A percentile compares a stretch with the other conserved stretches of the same genome.
phyloP scores from a whole-genome alignment of 2,888 invertebrate genomes.

The Meliscaeva auricollis region DNA sequence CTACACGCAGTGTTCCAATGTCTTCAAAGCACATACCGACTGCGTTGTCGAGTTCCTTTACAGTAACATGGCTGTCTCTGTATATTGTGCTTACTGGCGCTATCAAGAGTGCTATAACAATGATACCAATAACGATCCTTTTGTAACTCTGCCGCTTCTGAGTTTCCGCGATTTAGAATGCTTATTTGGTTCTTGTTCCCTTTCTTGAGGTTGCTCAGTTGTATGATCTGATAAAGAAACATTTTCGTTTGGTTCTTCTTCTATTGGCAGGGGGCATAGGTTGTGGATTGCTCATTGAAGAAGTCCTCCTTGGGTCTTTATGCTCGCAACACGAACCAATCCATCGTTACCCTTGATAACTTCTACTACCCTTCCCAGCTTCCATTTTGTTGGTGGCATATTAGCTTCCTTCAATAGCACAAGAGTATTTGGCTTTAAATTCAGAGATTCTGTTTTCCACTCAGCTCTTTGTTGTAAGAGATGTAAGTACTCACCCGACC shows the following conservation, averaged over 20 bases:
- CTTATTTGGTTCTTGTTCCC: too few species aligned
- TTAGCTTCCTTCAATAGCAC: not conserved
- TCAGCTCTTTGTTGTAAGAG: conserved; percentile 1
- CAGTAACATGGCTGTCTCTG: not conserved
- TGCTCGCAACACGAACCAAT: conserved; percentile 29
- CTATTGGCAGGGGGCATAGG: conserved; percentile 2
- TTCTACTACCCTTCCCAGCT: conserved; percentile 3
- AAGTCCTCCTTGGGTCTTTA: conserved; percentile 6
- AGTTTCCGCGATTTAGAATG: not conserved
- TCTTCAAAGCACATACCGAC: conserved; percentile 1
- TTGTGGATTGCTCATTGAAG: conserved; percentile 17
- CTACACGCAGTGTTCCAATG: conserved; percentile 4
- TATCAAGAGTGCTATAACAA: not conserved
- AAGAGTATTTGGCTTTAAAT: not conserved
- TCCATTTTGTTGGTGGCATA: not conserved
- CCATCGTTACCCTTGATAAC: conserved; percentile 4
- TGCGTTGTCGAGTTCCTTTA: not conserved
- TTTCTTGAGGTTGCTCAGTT: not conserved
- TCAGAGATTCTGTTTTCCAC: not conserved
- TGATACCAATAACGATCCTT: not conserved
- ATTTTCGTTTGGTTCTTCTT: not conserved
- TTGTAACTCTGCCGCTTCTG: not conserved
- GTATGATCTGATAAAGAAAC: not conserved
- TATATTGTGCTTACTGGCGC: not conserved
- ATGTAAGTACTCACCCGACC: not conserved